Evolutionary conservation across 2,888 invertebrate species (phyloP), one percentile per base, ranked within the genome.

Genomic region (Drosophila parthenogenetica): DNA sequence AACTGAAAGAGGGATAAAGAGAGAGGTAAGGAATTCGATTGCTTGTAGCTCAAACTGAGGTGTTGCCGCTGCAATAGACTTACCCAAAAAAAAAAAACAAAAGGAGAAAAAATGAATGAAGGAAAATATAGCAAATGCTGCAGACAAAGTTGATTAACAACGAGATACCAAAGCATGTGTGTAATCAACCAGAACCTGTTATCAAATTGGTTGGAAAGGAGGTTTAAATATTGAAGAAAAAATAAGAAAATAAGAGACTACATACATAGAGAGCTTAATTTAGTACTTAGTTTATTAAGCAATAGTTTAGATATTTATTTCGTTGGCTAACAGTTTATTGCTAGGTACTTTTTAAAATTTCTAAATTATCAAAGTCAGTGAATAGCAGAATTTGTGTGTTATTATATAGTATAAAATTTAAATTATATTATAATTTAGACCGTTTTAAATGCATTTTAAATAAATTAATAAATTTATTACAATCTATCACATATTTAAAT

Each of bases 1-100:
- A 1, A 17, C n/a, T 17, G 25, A 11, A 25, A 8, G 50, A 35
- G 55, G 43, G 35, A 13, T 4, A 35, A 13, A 13, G 13, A 13
- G 35, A 3, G 39, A 50, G 54, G 39, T 49, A 55, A 22, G 39
- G 46, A 19, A 51, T 58, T 53, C 68, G 32, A 19, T 54, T 54
- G 53, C 53, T 53, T 25, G 14, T 53, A n/a, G n/a, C 25, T 4
- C 37, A 25, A 2, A 60, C 64, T 43, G 54, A 82, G 82, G 82
- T 82, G 82, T 82, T 86, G 81, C 69, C 51, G 61, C 69, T 75
- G 85, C 87, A 87, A 84, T 80, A 84, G 77, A 79, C 77, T 73
- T 75, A 69, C 54, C 67, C 69, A 51, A 54, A 69, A 60, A 45
- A 45, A 17, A 54, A 51, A 54, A 69, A 60, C 42, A 45, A 17